Evolutionary conservation across 2,888 invertebrate genomes (phyloP), one percentile per base, ranked within the genome.

Genomic region (Troides oblongomaculatus): DNA sequence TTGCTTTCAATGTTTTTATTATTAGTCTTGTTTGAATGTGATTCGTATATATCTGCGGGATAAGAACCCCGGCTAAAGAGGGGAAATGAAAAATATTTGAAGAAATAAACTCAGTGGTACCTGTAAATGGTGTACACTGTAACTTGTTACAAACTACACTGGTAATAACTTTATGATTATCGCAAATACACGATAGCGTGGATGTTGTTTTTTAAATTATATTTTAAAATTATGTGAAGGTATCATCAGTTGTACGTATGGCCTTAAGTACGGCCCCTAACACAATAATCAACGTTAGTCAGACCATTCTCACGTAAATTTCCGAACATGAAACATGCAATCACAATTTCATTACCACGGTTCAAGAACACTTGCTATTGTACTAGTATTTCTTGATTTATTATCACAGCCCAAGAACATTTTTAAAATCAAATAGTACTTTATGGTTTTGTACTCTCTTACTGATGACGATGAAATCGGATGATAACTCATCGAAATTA

Each of bases 271-370:
- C 72, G 89, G 87, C 88, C 88, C 84, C 84, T 86, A 79, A 81
- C 83, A 83, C 79, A 82, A 87, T 86, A 86, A 84, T 84, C 77
- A 79, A 71, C 76, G 81, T 82, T 82, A 82, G 86, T 86, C 82
- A 79, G 79, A 79, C 73, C 75, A 79, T 89, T 89, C 88, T 81
- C 89, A 89, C 86, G 84, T 70, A 79, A 72, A 68, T 71, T 69
- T 71, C 69, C 43, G 58, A 66, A 62, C 53, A 46, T 46, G 43
- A 64, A 67, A 62, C 36, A 63, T 46, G 30, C 72, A 72, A 75
- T 74, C 63, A 76, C 73, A 74, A 75, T 78, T 82, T 84, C 81
- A 82, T 81, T 84, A 81, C 77, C 79, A 77, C 74, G 74, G 79
- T 81, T 81, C 81, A 85, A 83, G 81, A 78, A 74, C 79, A 60